Conservation (phyloP, 2,888 invertebrate species). For the Apamea sordens region DNA sequence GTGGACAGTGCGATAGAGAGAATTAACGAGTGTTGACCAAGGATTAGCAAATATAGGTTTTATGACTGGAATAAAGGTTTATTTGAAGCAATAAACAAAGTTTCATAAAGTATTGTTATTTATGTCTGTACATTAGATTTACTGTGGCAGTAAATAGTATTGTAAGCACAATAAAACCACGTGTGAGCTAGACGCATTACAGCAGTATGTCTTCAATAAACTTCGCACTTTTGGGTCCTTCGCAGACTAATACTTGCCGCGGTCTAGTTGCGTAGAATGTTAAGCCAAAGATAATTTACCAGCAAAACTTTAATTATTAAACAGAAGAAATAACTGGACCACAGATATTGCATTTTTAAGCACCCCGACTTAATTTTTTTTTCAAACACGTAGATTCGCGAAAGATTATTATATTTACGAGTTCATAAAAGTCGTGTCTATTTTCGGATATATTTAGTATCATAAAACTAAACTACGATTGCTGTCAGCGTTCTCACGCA, state of each 20-base stretch:
- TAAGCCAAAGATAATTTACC: not conserved
- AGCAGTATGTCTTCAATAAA: not conserved
- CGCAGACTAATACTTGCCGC: not conserved
- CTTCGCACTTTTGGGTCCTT: not conserved
- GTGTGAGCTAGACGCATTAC: constrained; percentile 1
- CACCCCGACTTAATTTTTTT: not conserved
- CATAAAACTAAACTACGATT: constrained; percentile 47
- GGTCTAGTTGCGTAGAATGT: not conserved
- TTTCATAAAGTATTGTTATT: constrained; percentile 41
- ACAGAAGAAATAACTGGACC: constrained; percentile 4
- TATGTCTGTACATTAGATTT: constrained; percentile 33
- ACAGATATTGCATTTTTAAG: not conserved
- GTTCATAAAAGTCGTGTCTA: constrained; percentile 38
- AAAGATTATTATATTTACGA: constrained; percentile 25
- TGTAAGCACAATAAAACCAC: constrained; percentile 11
- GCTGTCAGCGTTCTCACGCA: constrained; percentile 47
- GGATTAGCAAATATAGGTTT: constrained; percentile 47
- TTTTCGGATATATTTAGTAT: constrained; percentile 39
- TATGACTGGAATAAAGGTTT: constrained; percentile 33
- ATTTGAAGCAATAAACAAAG: constrained; percentile 40
- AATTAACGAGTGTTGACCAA: constrained; percentile 57
- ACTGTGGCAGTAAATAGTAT: constrained; percentile 14
- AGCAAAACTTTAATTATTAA: not conserved
- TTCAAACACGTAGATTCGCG: constrained; percentile 4
- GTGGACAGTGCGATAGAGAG: constrained; percentile 44